Conservation (phyloP, 2,888 invertebrate genomes). For the Uloborus plumipes region DNA sequence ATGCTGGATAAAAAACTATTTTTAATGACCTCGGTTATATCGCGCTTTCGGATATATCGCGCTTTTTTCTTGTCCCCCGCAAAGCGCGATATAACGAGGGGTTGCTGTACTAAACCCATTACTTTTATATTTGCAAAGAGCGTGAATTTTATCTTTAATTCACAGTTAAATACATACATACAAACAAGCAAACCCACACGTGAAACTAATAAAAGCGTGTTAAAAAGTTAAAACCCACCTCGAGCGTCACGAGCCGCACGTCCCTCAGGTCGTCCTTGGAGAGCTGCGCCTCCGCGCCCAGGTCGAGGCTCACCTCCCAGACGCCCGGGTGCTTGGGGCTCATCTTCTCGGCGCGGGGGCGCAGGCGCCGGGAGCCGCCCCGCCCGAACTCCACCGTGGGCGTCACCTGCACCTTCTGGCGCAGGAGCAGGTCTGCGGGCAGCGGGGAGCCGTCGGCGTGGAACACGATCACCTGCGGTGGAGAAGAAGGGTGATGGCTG, state of each 20-base stretch:
- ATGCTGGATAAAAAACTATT: no score
- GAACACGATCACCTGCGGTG: constrained; percentile 82
- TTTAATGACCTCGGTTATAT: no score
- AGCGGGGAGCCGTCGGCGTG: constrained; percentile 91
- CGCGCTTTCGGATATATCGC: no score
- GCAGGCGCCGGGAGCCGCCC: constrained; percentile 73
- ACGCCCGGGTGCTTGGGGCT: constrained; percentile 80
- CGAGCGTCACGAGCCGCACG: constrained; percentile 62
- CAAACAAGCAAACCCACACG: no score
- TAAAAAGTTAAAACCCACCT: constrained; percentile 31
- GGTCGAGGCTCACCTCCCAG: constrained; percentile 86
- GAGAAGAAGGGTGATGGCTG: not conserved
- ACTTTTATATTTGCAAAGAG: no score
- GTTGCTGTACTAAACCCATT: no score
- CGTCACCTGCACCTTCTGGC: constrained; percentile 79
- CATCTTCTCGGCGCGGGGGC: constrained; percentile 77
- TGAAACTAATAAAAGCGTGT: no score
- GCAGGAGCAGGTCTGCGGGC: constrained; percentile 76
- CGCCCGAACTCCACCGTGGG: constrained; percentile 77
- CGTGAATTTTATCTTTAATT: no score
- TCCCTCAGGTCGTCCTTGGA: constrained; percentile 65
- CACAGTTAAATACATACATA: no score
- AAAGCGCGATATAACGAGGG: no score
- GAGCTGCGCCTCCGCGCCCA: constrained; percentile 76
- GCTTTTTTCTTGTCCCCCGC: no score